These are phyloP conservation scores for Esox lucius DNA, from an alignment of 2,797 vertebrate genomes.

Conservation along the genomic window DNA sequence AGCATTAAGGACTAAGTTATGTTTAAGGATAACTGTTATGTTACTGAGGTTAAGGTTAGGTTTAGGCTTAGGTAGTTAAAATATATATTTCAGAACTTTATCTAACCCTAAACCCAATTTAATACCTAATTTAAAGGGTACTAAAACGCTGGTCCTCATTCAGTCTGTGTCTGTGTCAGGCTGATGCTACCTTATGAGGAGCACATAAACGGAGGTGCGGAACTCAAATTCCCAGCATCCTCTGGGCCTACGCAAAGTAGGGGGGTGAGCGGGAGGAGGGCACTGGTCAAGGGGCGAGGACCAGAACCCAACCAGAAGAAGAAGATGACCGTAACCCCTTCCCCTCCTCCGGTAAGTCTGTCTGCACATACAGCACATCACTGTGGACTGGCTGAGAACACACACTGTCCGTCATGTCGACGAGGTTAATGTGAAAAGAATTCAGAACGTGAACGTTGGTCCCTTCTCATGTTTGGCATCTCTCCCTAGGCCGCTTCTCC, in stretches of 20 bases:
- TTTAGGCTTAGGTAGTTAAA: no score
- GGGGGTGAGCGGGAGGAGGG: slow-evolving; percentile 61
- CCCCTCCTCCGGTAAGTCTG: not conserved
- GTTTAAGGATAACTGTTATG: no score
- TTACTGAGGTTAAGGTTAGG: no score
- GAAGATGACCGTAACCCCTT: slow-evolving; percentile 32
- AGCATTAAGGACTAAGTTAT: no score
- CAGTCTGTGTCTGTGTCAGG: slow-evolving; percentile 47
- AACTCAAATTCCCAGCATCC: slow-evolving; percentile 63
- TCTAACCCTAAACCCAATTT: no score
- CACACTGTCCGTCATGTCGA: not conserved
- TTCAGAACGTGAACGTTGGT: not conserved
- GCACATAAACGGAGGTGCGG: slow-evolving; percentile 64
- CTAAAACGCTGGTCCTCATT: no score
- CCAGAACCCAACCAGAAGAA: slow-evolving; percentile 60
- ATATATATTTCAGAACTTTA: no score
- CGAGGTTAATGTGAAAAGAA: not conserved
- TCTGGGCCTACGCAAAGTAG: slow-evolving; percentile 39
- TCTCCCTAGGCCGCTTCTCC: slow-evolving; percentile 40
- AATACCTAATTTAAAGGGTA: no score
- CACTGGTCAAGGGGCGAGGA: slow-evolving; percentile 54
- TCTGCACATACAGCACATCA: not conserved
- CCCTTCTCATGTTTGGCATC: not conserved
- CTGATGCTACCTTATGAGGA: slow-evolving; percentile 80
- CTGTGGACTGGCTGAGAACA: not conserved